Evolutionary conservation across 2,113 vertebrate species (phyloP), one percentile per base, ranked within the genome.

Genomic region (Pungitius pungitius): DNA sequence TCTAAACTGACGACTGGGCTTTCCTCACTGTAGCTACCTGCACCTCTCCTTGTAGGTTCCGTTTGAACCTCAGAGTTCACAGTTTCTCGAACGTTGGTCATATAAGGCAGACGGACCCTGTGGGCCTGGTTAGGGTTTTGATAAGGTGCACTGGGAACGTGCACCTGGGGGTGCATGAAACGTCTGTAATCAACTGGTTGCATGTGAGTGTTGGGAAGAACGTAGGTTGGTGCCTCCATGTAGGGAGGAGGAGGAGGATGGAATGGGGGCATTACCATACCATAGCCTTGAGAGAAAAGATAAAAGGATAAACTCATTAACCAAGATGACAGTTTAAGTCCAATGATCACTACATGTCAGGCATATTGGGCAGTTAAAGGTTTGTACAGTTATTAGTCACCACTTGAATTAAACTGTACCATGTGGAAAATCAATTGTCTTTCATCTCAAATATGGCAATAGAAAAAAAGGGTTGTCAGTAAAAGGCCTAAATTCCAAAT

Each of bases 1-100:
- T 93, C 92, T 3, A 83, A 85, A 26, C 81, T 18, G 1, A 17
- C 2, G 0, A 18, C 3, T 8, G 69, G 80, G 33, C 77, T 81
- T 18, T n/a, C 58, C 0, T 54, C 67, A 14, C 12, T 6, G 3
- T 58, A 82, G 8, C 22, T 26, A 20, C 33, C 10, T 0, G 1
- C 2, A 0, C 3, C 35, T 24, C 40, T 39, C 11, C 45, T 64
- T 8, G 22, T 5, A 0, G 81, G 73, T 24, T 92, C 91, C 0
- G 92, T 93, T 63, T 93, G 92, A 57, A 92, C 92, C 58, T 85
- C 84, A 0, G 73, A 85, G 80, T 81, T 91, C 15, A 83, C 80
- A 0, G 75, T 91, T 73, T 86, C 66, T 37, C 55, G 80, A 1
- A 40, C 5, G 3, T 55, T 13, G 14, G 8, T 0, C 11, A 61